Conservation (phyloP, 2,888 invertebrate genomes). For the Boloria euphrosyne region DNA sequence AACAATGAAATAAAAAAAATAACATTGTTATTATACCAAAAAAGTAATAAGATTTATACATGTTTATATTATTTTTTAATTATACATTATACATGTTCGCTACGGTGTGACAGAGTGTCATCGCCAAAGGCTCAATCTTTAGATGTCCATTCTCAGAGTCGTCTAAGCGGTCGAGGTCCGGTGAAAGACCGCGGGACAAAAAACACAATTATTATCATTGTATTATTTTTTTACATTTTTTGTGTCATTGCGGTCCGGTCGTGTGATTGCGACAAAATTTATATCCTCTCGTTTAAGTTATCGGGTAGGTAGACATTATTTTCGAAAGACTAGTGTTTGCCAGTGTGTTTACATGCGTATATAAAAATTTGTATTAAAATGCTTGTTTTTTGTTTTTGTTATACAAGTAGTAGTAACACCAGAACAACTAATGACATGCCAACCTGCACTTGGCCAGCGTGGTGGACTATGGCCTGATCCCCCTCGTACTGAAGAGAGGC, state of each 20-base stretch:
- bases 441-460: too few species aligned
- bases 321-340: neutral
- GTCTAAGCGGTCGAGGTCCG: constrained; percentile 53
- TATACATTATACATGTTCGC: too few species aligned
- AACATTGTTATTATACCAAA: neutral
- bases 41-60: neutral
- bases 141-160: constrained; percentile 52
- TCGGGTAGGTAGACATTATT: neutral
- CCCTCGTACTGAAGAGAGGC: too few species aligned
- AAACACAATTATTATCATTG: constrained; percentile 45
- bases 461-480: too few species aligned
- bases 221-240: constrained; percentile 26
- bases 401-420: too few species aligned
- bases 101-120: constrained; percentile 42
- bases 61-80: too few species aligned
- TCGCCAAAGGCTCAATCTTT: constrained; percentile 57
- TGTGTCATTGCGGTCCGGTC: constrained; percentile 15
- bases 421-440: too few species aligned
- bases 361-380: too few species aligned
- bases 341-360: neutral
- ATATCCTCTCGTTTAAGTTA: constrained; percentile 10
- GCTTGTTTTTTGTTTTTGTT: too few species aligned
- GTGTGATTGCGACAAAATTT: constrained; percentile 24
- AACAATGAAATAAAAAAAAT: too few species aligned
- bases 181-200: constrained; percentile 60